A percentile compares a stretch with the other conserved stretches of the same genome.
Conservation (phyloP, 2,888 invertebrate genomes). For the Pilophorus perplexus region DNA sequence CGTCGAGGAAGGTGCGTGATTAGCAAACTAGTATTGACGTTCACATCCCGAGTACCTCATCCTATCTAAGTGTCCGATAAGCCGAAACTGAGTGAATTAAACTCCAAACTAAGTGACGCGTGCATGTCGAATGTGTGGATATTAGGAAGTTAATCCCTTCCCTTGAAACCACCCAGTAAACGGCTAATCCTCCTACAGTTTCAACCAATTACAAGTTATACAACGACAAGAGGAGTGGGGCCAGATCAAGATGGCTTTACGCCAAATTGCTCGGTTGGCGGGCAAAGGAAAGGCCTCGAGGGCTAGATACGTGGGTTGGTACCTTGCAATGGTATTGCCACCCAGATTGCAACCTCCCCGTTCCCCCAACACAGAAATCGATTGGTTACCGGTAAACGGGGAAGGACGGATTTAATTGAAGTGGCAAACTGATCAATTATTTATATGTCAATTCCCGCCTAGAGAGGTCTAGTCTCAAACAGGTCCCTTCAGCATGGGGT, state of each 20-base stretch:
- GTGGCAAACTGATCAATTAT: slow-evolving; percentile 13
- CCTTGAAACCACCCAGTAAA: background rate
- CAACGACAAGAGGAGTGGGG: background rate
- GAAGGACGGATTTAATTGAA: slow-evolving; percentile 16
- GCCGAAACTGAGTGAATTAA: slow-evolving; percentile 18
- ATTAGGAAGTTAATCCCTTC: slow-evolving; percentile 15
- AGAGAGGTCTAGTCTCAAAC: background rate
- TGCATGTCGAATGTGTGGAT: slow-evolving; percentile 29
- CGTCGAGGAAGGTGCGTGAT: slow-evolving; percentile 5
- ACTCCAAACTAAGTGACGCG: background rate
- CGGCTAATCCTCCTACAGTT: slow-evolving; percentile 28
- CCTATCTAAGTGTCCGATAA: too few species aligned
- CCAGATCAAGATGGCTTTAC: slow-evolving; percentile 26
- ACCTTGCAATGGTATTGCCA: background rate
- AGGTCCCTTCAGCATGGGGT: background rate
- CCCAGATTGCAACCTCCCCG: background rate
- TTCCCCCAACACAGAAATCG: background rate
- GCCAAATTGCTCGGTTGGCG: slow-evolving; percentile 15
- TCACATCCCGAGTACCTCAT: background rate
- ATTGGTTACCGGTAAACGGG: background rate
- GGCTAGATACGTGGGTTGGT: background rate
- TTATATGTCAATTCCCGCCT: slow-evolving; percentile 1
- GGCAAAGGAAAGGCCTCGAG: background rate
- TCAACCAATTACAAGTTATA: slow-evolving; percentile 34
- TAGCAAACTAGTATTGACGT: slow-evolving; percentile 32